Conservation (phyloP, 2,888 invertebrate genomes). For the Pyrocoelia pectoralis region DNA sequence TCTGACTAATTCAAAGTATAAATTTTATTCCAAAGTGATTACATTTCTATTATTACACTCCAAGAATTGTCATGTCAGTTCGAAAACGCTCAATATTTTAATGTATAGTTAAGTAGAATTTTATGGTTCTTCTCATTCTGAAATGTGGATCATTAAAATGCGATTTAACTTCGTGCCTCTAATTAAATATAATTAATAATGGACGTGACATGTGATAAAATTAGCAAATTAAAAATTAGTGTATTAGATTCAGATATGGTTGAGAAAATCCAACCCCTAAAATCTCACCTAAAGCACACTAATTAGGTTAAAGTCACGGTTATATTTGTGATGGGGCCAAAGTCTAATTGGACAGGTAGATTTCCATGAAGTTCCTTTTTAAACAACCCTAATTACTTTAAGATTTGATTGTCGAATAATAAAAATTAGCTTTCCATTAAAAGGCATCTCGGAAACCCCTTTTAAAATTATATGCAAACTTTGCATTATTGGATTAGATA, state of each 20-base stretch:
- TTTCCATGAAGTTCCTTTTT: neutral
- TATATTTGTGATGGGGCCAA: neutral
- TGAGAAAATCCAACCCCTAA: neutral
- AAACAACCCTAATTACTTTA: conserved; percentile 1
- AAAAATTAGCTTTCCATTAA: neutral
- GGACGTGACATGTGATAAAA: neutral
- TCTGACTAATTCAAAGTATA: too few relatives aligned
- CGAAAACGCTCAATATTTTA: too few relatives aligned
- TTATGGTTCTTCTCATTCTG: too few relatives aligned
- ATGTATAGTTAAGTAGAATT: too few relatives aligned
- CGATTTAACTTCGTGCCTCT: neutral
- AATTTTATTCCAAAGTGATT: too few relatives aligned
- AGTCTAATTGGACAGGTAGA: conserved; percentile 10
- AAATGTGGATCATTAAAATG: too few relatives aligned
- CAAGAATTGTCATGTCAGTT: too few relatives aligned
- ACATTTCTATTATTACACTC: too few relatives aligned
- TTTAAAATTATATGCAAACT: neutral
- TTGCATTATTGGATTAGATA: neutral
- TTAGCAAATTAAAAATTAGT: neutral
- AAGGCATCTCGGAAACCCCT: neutral
- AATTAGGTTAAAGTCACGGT: conserved; percentile 7
- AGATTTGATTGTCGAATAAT: neutral
- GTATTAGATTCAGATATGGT: neutral
- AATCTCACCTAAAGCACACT: conserved; percentile 1
- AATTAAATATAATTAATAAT: neutral